phyloP scores from a whole-genome alignment of 2,797 vertebrate genomes.

The Eulemur rubriventer region DNA sequence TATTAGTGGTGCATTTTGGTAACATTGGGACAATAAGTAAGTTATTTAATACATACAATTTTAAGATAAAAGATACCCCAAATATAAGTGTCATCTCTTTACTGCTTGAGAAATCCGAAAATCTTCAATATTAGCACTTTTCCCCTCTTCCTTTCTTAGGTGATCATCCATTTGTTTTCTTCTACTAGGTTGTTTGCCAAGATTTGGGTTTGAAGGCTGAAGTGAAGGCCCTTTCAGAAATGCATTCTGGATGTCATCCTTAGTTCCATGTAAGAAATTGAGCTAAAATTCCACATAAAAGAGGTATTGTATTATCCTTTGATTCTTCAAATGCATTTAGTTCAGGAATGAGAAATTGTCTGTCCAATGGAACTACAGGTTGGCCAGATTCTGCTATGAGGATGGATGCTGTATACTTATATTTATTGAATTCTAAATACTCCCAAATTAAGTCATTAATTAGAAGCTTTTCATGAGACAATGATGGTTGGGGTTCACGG shows the following conservation, averaged over 20 bases:
- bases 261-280: conserved; percentile 90
- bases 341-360: conserved; percentile 93
- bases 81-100: conserved; percentile 75
- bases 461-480: conserved; percentile 95
- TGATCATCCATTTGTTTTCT: conserved; percentile 70
- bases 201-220: conserved; percentile 64
- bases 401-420: conserved; percentile 90
- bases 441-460: conserved; percentile 96
- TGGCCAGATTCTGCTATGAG: conserved; percentile 93
- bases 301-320: conserved; percentile 91
- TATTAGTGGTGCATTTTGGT: background rate
- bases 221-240: conserved; percentile 82
- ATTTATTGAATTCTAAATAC: conserved; percentile 96
- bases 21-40: background rate
- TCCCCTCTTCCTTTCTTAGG: conserved; percentile 62
- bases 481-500: conserved; percentile 86
- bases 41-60: background rate
- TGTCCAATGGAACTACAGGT: conserved; percentile 92
- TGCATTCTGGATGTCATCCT: conserved; percentile 82
- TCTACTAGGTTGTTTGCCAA: conserved; percentile 50
- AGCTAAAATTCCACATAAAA: conserved; percentile 93
- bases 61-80: background rate
- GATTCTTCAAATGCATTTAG: conserved; percentile 92
- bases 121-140: background rate
- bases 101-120: conserved; percentile 46